Evolutionary conservation across 2,888 invertebrate species (phyloP), one percentile per base, ranked within the genome.

Genomic region (Agriotes lineatus): DNA sequence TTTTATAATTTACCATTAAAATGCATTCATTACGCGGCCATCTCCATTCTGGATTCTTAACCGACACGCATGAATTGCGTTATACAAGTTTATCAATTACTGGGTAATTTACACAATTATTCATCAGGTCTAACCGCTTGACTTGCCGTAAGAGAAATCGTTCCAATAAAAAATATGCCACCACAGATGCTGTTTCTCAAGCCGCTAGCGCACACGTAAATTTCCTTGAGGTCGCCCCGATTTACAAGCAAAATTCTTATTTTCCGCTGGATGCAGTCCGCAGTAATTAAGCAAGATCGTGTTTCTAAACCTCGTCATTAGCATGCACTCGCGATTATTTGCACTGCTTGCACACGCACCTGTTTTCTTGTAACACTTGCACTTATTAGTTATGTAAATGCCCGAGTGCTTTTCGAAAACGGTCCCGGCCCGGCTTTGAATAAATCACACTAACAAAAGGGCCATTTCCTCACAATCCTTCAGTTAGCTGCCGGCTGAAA

Each of bases 361-460:
- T 52, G 4, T 30, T 30, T 25, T 14, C 18, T 16, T 4, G 10
- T 5, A 50, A 30, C 50, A 50, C 50, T 52, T 52, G 52, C 52
- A 52, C 52, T 52, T 52, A 14, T 33, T 33, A 52, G 33, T 52
- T 33, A 52, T 35, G 16, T 33, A 52, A 52, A 16, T 18, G n/a
- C 12, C 22, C 25, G 3, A 25, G 4, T 5, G 4, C 4, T 25
- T 25, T 25, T 25, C 7, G 25, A 25, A 3, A 3, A 25, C 7
- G 7, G 7, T 25, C 7, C 25, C 25, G 25, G 7, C 3, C 25
- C 25, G 25, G 7, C 7, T 25, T 25, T 25, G 7, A 25, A 25
- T 25, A 12, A 39, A 16, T 14, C 42, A 2, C 5, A 48, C 48
- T 22, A 48, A 48, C 48, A 18, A 48, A 48, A 48, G 48, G 48